phyloP scores from a whole-genome alignment of 2,113 vertebrate species.

The Cephalopterus ornatus region DNA sequence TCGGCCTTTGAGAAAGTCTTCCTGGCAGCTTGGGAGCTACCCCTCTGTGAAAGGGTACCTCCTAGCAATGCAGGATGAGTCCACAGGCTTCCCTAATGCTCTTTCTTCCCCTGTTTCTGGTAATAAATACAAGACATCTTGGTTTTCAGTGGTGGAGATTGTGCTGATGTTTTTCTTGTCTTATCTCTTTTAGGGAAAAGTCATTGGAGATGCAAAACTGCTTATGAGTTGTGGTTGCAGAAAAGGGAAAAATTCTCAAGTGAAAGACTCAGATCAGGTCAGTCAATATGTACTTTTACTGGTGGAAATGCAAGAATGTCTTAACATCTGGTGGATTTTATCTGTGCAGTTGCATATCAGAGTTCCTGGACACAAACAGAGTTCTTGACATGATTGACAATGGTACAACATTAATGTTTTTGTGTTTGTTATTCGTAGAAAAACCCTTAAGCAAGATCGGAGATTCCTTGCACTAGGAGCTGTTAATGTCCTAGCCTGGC shows the following conservation, averaged over 20 bases:
- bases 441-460: not conserved
- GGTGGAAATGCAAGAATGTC: not conserved
- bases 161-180: not conserved
- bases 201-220: slow-evolving; percentile 54
- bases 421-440: not conserved
- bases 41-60: not conserved
- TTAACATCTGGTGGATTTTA: not conserved
- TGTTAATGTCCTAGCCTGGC: not conserved
- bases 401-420: not conserved
- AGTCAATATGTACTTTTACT: not conserved
- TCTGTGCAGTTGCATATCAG: not conserved
- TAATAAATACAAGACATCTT: not conserved
- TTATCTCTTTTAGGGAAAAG: slow-evolving; percentile 55
- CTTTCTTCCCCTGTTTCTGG: not conserved
- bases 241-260: slow-evolving; percentile 54
- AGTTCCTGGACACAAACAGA: not conserved
- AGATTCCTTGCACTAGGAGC: not conserved
- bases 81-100: not conserved
- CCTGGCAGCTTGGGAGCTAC: not conserved
- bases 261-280: slow-evolving; percentile 59
- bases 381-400: not conserved
- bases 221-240: slow-evolving; percentile 61
- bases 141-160: not conserved
- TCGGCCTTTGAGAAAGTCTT: not conserved
- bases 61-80: not conserved